Conservation (phyloP, 2,113 vertebrate genomes). For the Echinops telfairi region DNA sequence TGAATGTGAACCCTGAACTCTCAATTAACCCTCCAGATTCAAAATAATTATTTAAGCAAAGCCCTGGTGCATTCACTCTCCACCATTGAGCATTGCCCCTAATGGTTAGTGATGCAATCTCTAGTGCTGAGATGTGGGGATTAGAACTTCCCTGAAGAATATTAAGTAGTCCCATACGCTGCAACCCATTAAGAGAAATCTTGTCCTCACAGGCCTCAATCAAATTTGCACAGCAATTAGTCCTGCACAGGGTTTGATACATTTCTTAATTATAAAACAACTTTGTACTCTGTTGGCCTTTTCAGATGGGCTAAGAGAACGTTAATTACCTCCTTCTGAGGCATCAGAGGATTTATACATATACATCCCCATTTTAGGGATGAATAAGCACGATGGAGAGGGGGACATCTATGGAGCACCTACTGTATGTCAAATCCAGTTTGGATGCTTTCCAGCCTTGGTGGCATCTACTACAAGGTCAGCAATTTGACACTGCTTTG, state of each 20-base stretch:
- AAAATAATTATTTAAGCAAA: constrained; percentile 82
- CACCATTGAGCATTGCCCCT: constrained; percentile 33
- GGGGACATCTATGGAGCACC: neutral
- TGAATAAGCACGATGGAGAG: constrained; percentile 50
- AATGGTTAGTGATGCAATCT: constrained; percentile 55
- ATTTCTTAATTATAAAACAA: constrained; percentile 85
- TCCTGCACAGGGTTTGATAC: constrained; percentile 80
- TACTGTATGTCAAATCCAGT: neutral
- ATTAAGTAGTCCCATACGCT: constrained; percentile 69
- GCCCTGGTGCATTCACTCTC: constrained; percentile 65
- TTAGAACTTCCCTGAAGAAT: constrained; percentile 74
- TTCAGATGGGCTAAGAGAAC: constrained; percentile 79
- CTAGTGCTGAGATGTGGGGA: neutral
- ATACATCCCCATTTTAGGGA: constrained; percentile 36
- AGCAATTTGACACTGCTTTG: no score
- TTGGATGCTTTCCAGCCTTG: neutral
- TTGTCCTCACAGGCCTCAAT: constrained; percentile 81
- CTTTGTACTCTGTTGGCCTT: constrained; percentile 81
- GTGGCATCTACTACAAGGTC: no score
- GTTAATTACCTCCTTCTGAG: constrained; percentile 81
- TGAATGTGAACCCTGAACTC: constrained; percentile 80
- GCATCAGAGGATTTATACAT: constrained; percentile 63
- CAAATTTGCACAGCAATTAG: constrained; percentile 83
- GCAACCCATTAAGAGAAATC: constrained; percentile 74
- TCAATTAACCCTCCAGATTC: constrained; percentile 76